Evolutionary conservation across 2,888 invertebrate species (phyloP).

Genomic region (Xylocampa areola): DNA sequence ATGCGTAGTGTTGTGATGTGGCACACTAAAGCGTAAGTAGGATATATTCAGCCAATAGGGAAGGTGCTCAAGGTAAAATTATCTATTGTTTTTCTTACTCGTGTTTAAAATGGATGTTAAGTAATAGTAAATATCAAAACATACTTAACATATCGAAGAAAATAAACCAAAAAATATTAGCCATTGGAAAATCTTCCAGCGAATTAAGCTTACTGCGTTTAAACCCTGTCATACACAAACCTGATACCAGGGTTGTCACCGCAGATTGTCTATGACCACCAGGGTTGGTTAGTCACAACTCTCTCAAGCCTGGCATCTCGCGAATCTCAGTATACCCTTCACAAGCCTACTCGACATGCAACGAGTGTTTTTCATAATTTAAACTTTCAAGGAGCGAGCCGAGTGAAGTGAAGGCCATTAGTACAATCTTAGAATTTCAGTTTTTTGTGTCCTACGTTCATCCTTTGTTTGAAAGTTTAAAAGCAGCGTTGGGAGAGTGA

Average conservation of each 20-base stretch:
- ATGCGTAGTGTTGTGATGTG: conserved; percentile 22
- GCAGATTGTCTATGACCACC: neutral
- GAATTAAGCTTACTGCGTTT: neutral
- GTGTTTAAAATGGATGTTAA: no score
- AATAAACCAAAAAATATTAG: no score
- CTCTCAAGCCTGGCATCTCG: conserved; percentile 8
- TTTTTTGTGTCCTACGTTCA: conserved; percentile 8
- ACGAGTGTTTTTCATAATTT: conserved; percentile 31
- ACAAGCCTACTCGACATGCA: conserved; percentile 10
- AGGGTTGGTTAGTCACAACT: conserved; percentile 14
- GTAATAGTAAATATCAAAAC: no score
- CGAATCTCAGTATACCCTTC: conserved; percentile 11
- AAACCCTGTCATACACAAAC: conserved; percentile 12
- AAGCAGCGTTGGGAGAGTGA: conserved; percentile 5
- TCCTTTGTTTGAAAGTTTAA: conserved; percentile 27
- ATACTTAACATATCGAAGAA: no score
- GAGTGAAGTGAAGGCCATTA: conserved; percentile 16
- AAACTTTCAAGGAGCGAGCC: conserved; percentile 27
- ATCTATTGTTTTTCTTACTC: no score
- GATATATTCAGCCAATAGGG: no score
- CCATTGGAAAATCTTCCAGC: neutral
- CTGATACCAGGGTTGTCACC: conserved; percentile 5
- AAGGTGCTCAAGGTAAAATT: no score
- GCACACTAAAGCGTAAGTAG: conserved; percentile 2
- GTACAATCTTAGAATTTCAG: conserved; percentile 8